Evolutionary conservation across 2,888 invertebrate species (phyloP).

Genomic region (Ischnura elegans): DNA sequence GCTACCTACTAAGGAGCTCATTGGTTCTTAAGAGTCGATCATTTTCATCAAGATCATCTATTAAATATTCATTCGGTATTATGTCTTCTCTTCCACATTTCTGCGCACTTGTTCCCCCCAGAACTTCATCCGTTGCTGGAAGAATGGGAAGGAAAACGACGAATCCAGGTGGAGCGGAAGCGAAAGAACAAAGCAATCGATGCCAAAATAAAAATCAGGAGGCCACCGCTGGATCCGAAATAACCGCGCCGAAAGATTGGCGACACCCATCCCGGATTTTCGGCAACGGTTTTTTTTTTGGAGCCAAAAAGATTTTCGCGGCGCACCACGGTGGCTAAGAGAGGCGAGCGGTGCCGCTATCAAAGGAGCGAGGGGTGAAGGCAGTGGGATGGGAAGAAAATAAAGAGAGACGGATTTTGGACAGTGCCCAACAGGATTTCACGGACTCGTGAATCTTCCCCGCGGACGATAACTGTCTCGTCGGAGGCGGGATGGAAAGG

Average conservation of each 20-base stretch:
- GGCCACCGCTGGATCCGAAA: conserved; percentile 23
- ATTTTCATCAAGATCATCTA: no score
- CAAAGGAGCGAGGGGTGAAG: not conserved
- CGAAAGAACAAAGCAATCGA: not conserved
- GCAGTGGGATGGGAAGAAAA: not conserved
- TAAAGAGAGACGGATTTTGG: not conserved
- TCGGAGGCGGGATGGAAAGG: not conserved
- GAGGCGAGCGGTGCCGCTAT: not conserved
- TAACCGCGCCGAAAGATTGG: conserved; percentile 14
- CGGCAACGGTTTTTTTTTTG: conserved; percentile 27
- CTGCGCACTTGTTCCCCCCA: no score
- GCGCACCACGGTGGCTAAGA: not conserved
- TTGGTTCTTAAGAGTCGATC: no score
- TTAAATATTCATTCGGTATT: no score
- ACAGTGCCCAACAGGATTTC: conserved; percentile 60
- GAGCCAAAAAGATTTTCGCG: not conserved
- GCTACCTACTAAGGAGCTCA: no score
- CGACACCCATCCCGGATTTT: conserved; percentile 24
- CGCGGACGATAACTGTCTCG: conserved; percentile 51
- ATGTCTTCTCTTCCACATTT: no score
- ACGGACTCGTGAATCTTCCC: conserved; percentile 62
- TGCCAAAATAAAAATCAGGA: not conserved
- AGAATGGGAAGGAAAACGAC: not conserved
- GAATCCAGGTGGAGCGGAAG: not conserved
- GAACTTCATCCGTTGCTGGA: not conserved